A percentile compares a stretch with the other conserved stretches of the same genome.
Conservation (phyloP, 2,888 invertebrate genomes). For the Tetramorium bicarinatum region DNA sequence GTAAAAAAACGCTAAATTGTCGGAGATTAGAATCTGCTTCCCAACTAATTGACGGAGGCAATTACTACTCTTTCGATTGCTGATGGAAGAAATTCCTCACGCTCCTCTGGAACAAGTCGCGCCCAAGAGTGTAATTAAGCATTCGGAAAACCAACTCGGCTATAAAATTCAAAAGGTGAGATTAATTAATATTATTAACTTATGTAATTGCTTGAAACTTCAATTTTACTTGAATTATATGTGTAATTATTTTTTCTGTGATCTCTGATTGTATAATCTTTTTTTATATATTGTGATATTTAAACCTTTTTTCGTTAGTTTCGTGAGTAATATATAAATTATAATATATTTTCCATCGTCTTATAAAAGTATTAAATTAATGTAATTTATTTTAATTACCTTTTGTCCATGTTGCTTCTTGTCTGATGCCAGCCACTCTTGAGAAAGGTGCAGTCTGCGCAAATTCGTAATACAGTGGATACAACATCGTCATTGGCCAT, state of each 20-base stretch:
- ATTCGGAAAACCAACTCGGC: slow-evolving; percentile 94
- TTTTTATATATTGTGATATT: not conserved
- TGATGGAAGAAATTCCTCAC: slow-evolving; percentile 90
- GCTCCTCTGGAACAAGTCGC: slow-evolving; percentile 91
- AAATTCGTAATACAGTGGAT: slow-evolving; percentile 93
- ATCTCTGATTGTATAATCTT: not conserved
- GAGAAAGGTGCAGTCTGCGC: slow-evolving; percentile 93
- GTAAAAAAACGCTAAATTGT: not conserved
- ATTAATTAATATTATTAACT: slow-evolving; percentile 25
- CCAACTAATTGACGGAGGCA: slow-evolving; percentile 66
- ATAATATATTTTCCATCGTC: not conserved
- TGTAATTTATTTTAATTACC: slow-evolving; percentile 82
- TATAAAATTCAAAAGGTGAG: slow-evolving; percentile 61
- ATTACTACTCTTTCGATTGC: slow-evolving; percentile 86
- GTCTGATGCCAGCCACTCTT: slow-evolving; percentile 91
- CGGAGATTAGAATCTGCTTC: slow-evolving; percentile 57
- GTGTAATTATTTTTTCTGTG: not conserved
- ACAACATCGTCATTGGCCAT: slow-evolving; percentile 93
- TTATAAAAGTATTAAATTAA: not conserved
- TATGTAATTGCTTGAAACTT: not conserved
- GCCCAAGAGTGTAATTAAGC: slow-evolving; percentile 95
- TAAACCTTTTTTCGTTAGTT: not conserved
- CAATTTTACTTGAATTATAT: not conserved
- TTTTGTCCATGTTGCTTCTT: slow-evolving; percentile 92
- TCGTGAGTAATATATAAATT: not conserved